Evolutionary conservation across 2,113 vertebrate species (phyloP).

Genomic region (Holacanthus passer): DNA sequence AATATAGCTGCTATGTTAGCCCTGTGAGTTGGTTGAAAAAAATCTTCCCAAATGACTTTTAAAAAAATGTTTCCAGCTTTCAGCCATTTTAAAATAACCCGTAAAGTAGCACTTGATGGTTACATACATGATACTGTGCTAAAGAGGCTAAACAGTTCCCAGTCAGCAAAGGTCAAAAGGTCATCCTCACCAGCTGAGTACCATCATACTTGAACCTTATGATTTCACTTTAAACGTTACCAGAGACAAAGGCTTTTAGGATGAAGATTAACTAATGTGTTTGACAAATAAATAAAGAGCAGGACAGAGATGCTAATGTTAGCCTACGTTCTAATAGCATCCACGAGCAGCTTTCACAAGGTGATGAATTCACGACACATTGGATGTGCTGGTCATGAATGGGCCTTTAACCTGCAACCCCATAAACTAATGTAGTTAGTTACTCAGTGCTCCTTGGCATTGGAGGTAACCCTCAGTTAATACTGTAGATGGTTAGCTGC

Average conservation of each 20-base stretch:
- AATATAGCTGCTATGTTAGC: too few relatives aligned
- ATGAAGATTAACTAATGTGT: not conserved
- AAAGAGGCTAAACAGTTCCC: not conserved
- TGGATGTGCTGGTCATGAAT: not conserved
- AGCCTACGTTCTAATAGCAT: not conserved
- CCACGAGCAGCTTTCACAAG: not conserved
- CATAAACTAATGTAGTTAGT: too few relatives aligned
- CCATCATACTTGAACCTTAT: too few relatives aligned
- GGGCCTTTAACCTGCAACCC: not conserved
- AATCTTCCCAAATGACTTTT: not conserved
- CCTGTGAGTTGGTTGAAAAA: not conserved
- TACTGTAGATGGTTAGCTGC: not conserved
- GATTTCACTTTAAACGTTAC: not conserved
- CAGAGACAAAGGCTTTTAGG: not conserved
- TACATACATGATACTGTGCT: not conserved
- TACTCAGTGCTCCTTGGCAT: too few relatives aligned
- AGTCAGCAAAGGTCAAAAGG: not conserved
- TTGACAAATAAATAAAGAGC: too few relatives aligned
- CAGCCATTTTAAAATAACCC: not conserved
- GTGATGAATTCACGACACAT: not conserved
- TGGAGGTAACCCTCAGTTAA: not conserved
- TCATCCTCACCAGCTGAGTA: not conserved
- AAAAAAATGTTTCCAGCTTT: not conserved
- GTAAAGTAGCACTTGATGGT: not conserved
- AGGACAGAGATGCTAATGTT: not conserved